Conservation (phyloP, 2,888 invertebrate species). For the Rhabditoides inermis region DNA sequence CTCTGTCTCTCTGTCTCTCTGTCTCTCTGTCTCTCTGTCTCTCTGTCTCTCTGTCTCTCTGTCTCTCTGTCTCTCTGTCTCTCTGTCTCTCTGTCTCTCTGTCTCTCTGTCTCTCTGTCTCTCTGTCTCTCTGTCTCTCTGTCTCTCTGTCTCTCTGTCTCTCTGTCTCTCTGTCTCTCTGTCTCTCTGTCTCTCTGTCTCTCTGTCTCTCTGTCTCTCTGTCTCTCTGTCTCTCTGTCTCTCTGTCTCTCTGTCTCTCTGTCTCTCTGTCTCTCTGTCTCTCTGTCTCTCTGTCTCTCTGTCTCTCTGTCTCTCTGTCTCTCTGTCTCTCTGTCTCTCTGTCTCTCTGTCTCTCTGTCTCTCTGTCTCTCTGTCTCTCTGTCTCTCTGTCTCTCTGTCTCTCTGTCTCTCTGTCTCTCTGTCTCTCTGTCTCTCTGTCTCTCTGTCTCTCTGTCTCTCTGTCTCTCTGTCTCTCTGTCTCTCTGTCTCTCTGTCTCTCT, state of each 20-base stretch:
- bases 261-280: conserved; percentile 5
- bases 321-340: not conserved
- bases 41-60: too few relatives aligned
- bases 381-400: conserved; percentile 17
- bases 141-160: not conserved
- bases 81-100: conserved; percentile 14
- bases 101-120: not conserved
- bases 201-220: not conserved
- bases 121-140: not conserved
- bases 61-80: conserved; percentile 17
- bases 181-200: not conserved
- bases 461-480: not conserved
- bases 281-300: conserved; percentile 1
- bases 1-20: not conserved
- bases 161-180: not conserved
- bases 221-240: not conserved
- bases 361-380: too few relatives aligned
- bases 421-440: not conserved
- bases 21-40: too few relatives aligned
- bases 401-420: conserved; percentile 16
- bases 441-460: not conserved
- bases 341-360: too few relatives aligned
- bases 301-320: not conserved
- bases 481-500: not conserved
- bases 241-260: conserved; percentile 5